A percentile compares a stretch with the other conserved stretches of the same genome.
Evolutionary conservation across 2,797 vertebrate genomes (phyloP).

Genomic region (Falco cherrug): DNA sequence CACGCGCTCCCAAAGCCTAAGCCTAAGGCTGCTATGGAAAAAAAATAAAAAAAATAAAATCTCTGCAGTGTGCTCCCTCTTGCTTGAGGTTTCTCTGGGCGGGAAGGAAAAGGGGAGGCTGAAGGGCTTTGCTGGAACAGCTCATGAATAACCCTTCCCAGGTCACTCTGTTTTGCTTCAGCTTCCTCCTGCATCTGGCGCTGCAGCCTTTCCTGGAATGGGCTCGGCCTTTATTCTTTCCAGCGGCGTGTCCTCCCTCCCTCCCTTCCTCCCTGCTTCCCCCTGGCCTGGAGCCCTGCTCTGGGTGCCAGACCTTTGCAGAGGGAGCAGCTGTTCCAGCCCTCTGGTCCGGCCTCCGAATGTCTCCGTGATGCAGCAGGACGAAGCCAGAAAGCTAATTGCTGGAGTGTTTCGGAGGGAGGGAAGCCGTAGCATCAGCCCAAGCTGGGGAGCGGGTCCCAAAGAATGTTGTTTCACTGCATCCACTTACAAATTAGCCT

Average conservation of each 20-base stretch:
- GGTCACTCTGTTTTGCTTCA: neutral
- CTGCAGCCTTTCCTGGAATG: neutral
- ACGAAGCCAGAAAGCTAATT: neutral
- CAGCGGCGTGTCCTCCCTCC: conserved; percentile 4
- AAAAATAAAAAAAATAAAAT: neutral
- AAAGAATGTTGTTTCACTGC: neutral
- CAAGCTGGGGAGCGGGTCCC: neutral
- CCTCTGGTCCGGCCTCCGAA: neutral
- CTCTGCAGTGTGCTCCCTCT: neutral
- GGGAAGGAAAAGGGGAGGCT: neutral
- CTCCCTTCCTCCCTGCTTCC: neutral
- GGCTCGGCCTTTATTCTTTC: conserved; percentile 23
- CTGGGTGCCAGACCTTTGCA: conserved; percentile 41
- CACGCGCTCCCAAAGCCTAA: neutral
- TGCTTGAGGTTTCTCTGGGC: neutral
- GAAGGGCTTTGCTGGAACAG: neutral
- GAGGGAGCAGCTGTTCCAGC: conserved; percentile 49
- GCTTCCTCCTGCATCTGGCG: neutral
- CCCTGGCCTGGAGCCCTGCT: neutral
- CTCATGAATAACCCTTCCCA: neutral
- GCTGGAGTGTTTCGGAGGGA: fast-evolving
- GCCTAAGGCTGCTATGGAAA: neutral
- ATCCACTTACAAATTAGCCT: conserved; percentile 13
- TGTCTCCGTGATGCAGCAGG: fast-evolving
- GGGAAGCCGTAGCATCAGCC: neutral